Percentiles rank a stretch among this genome's conserved stretches.
Conservation (phyloP, 2,888 invertebrate genomes). For the Herminia tarsipennalis region DNA sequence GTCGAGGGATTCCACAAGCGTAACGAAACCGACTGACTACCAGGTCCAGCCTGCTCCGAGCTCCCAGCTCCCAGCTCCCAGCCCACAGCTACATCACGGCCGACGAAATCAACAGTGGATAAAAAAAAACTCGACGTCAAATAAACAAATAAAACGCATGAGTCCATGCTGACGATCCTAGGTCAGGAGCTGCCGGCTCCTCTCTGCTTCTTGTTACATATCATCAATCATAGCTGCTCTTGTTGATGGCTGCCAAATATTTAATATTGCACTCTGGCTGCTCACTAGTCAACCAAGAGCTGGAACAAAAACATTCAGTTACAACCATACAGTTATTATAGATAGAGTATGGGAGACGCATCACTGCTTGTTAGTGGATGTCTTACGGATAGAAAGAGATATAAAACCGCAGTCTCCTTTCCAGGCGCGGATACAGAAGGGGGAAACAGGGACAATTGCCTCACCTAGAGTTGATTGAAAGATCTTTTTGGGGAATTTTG, state of each 20-base stretch:
- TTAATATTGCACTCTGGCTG: constrained; percentile 72
- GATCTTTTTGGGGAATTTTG: too few species aligned
- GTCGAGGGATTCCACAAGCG: constrained; percentile 67
- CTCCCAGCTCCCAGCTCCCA: constrained; percentile 30
- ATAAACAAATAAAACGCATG: constrained; percentile 68
- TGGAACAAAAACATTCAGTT: constrained; percentile 46
- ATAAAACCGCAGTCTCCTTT: too few species aligned
- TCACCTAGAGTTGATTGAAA: too few species aligned
- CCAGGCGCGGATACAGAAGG: too few species aligned
- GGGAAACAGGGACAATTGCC: too few species aligned
- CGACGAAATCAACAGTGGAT: constrained; percentile 68
- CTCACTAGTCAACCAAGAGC: constrained; percentile 67
- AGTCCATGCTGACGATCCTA: constrained; percentile 68
- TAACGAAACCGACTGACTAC: constrained; percentile 48
- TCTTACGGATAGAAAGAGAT: too few species aligned
- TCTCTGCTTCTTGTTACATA: constrained; percentile 32
- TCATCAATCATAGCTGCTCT: constrained; percentile 64
- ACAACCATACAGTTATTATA: too few species aligned
- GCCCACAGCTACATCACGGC: too few species aligned
- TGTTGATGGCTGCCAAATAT: constrained; percentile 69
- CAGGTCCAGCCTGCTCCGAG: constrained; percentile 23
- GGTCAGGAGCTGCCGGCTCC: constrained; percentile 48
- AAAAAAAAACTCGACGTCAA: constrained; percentile 70
- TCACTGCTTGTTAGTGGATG: too few species aligned
- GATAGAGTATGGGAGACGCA: too few species aligned